These are phyloP conservation scores for Sebastes diploproa DNA, from an alignment of 2,797 vertebrate genomes.

Conservation along the genomic window DNA sequence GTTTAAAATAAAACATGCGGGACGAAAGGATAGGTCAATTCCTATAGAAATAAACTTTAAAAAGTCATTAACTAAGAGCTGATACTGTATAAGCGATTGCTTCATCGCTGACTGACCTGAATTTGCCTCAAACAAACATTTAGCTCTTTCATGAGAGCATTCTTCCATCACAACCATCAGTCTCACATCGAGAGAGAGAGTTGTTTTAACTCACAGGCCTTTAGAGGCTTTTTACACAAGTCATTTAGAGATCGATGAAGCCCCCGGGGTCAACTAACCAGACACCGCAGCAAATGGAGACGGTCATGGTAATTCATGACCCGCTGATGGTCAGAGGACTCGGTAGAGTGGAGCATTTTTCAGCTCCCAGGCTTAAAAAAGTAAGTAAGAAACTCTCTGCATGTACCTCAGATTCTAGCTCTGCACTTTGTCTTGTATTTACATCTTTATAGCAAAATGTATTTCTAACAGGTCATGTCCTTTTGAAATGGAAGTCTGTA, in stretches of 20 bases:
- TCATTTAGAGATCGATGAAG: conserved; percentile 16
- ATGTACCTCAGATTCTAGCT: neutral
- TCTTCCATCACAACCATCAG: neutral
- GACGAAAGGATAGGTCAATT: neutral
- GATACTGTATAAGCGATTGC: neutral
- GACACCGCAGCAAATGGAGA: neutral
- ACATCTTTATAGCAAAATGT: neutral
- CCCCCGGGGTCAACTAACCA: conserved; percentile 12
- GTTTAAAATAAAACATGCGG: neutral
- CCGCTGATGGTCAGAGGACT: neutral
- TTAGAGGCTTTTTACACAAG: neutral
- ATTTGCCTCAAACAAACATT: neutral
- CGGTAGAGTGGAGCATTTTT: neutral
- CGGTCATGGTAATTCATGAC: neutral
- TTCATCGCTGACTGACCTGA: neutral
- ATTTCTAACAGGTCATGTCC: neutral
- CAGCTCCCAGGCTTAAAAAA: neutral
- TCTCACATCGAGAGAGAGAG: neutral
- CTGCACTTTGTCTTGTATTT: neutral
- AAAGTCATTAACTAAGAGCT: neutral
- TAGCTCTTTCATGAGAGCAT: neutral
- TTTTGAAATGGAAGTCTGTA: neutral
- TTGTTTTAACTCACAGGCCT: neutral
- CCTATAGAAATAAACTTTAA: neutral
- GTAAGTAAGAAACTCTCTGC: neutral